Evolutionary conservation across 2,797 vertebrate species (phyloP).

Genomic region (Rhabdophis nuchalis): DNA sequence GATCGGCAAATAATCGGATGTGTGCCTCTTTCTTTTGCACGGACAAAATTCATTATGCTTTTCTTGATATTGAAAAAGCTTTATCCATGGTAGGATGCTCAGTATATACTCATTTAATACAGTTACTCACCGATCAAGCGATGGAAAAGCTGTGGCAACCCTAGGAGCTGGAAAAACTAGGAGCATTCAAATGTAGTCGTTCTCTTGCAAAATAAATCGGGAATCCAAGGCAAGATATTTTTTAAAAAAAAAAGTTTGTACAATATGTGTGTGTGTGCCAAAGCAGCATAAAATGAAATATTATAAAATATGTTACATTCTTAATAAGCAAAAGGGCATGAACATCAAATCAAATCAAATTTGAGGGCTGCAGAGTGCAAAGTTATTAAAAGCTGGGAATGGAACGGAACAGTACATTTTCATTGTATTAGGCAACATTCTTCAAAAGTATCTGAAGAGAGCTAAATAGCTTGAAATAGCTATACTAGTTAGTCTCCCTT

Average conservation of each 20-base stretch:
- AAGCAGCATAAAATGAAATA: not conserved
- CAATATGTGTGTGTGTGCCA: no score
- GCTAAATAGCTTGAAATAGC: no score
- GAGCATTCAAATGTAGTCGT: not conserved
- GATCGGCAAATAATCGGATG: not conserved
- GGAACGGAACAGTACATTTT: not conserved
- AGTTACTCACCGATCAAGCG: not conserved
- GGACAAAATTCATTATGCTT: not conserved
- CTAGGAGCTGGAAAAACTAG: not conserved
- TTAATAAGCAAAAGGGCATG: not conserved
- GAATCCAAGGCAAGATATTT: not conserved
- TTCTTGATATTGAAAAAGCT: not conserved
- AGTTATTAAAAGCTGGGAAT: not conserved
- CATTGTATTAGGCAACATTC: not conserved
- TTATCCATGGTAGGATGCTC: not conserved
- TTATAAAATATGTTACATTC: not conserved
- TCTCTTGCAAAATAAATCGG: conserved; percentile 53
- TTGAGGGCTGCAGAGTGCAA: not conserved
- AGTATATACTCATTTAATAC: not conserved
- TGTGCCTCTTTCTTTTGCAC: not conserved
- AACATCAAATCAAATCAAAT: not conserved
- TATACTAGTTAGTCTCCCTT: no score
- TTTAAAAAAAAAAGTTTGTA: not conserved
- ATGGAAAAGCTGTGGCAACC: not conserved
- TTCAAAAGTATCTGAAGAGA: not conserved